Base-by-base conservation (phyloP, 2,888 invertebrate genomes). In the Carpatolechia fugitivella region DNA sequence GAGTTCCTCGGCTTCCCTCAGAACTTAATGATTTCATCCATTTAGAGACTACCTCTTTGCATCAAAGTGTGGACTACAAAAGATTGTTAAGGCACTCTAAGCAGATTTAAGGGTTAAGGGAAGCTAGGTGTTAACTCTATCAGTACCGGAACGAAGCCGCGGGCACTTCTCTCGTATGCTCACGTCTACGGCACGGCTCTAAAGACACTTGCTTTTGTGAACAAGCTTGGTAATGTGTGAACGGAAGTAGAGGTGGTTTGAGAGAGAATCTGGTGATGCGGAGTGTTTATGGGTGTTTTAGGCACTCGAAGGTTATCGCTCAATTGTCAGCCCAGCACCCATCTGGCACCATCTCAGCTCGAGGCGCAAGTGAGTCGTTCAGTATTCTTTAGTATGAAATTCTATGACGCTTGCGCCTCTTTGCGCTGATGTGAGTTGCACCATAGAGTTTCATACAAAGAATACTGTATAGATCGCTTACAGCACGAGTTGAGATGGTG, bases 91-190 rank as follows among this genome's bases (percentile, higher is more conserved):
- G 20, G 3, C 13, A 8, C 7, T 13, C 36, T 16, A 14, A 38
- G 18, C 1, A 20, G 10, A 24, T 44, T 20, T 10, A 4, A 10
- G 10, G 44, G 33, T 33, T 24, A 24, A 44, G 16, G 41, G n/a
- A 2, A 41, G 44, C 44, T 24, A 44, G 41, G 41, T 41, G 41
- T 20, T 41, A 41, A 41, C 46, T 46, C 31, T 13, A 40, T 24
- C 20, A 10, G 54, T 40, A 44, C 47, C 33, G 51, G 58, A 56
- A 53, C 53, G 24, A 24, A 33, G 44, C 24, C 44, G 1, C 36
- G 40, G 38, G 38, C 38, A 40, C 18, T 16, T 40, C 40, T 40
- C 16, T 18, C 8, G 20, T 40, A 40, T 16, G 38, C 38, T 16
- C 38, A 5, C 38, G 14, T 40, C 38, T 13, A 18, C 38, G 4